Conservation (phyloP, 2,797 vertebrate genomes). For the Dendrocincla fuliginosa region DNA sequence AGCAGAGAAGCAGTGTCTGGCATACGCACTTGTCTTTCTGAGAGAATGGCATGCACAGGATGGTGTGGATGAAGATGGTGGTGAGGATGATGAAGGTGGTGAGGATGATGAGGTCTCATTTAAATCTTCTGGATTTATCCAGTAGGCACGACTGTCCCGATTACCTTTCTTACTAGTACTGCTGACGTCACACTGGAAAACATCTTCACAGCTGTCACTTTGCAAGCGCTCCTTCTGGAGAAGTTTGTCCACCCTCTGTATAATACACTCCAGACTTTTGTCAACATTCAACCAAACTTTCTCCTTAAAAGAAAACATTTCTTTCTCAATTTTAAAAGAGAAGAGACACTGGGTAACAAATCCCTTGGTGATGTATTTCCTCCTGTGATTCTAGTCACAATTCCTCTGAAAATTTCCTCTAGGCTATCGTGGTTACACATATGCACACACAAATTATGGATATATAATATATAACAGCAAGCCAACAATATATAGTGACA, state of each 20-base stretch:
- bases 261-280: constrained; percentile 97
- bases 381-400: neutral
- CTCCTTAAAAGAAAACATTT: constrained; percentile 81
- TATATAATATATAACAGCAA: neutral
- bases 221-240: constrained; percentile 91
- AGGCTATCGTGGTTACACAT: neutral
- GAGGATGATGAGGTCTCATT: constrained; percentile 71
- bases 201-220: constrained; percentile 85
- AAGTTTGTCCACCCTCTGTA: constrained; percentile 95
- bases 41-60: constrained; percentile 82
- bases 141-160: constrained; percentile 84
- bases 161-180: constrained; percentile 91
- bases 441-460: neutral
- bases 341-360: neutral
- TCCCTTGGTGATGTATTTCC: neutral
- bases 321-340: constrained; percentile 2
- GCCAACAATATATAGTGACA: neutral
- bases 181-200: constrained; percentile 79
- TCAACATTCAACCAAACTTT: constrained; percentile 98
- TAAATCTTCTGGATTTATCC: constrained; percentile 89
- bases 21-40: constrained; percentile 83
- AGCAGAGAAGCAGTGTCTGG: constrained; percentile 70
- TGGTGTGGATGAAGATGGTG: constrained; percentile 73
- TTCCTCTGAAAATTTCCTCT: neutral
- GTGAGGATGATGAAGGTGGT: constrained; percentile 62